Evolutionary conservation across 2,113 vertebrate species (phyloP).

Genomic region (Genyomyrus donnyi): DNA sequence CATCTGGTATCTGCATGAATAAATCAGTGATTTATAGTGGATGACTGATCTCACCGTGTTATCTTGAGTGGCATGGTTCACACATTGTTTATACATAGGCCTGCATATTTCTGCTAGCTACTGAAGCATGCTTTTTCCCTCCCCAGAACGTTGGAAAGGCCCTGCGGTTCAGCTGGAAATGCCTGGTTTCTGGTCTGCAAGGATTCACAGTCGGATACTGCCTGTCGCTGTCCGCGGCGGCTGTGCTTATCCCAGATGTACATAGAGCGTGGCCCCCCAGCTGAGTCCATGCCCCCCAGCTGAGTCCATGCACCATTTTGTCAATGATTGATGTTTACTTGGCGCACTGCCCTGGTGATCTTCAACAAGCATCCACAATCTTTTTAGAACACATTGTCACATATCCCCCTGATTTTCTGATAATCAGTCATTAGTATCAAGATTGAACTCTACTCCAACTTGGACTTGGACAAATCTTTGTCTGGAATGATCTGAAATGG

Average conservation of each 20-base stretch:
- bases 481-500: neutral
- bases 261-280: constrained; percentile 30
- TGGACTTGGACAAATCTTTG: neutral
- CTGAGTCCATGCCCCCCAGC: neutral
- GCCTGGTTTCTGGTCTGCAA: constrained; percentile 75
- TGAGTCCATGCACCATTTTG: neutral
- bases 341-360: neutral
- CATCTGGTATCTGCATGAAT: neutral
- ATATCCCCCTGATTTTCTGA: neutral
- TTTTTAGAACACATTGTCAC: neutral
- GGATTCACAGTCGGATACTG: constrained; percentile 71
- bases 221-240: constrained; percentile 50
- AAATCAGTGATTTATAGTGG: neutral
- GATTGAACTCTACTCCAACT: neutral
- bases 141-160: constrained; percentile 75
- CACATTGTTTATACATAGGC: neutral
- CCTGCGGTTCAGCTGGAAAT: constrained; percentile 75
- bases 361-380: neutral
- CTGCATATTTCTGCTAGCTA: neutral
- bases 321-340: neutral
- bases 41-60: neutral
- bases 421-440: neutral
- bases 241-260: constrained; percentile 60
- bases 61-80: neutral
- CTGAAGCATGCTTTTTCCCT: neutral